These are phyloP conservation scores for Echinarachnius parma DNA, from an alignment of 53 echinoderm and acorn worm genomes.

Conservation along the genomic window DNA sequence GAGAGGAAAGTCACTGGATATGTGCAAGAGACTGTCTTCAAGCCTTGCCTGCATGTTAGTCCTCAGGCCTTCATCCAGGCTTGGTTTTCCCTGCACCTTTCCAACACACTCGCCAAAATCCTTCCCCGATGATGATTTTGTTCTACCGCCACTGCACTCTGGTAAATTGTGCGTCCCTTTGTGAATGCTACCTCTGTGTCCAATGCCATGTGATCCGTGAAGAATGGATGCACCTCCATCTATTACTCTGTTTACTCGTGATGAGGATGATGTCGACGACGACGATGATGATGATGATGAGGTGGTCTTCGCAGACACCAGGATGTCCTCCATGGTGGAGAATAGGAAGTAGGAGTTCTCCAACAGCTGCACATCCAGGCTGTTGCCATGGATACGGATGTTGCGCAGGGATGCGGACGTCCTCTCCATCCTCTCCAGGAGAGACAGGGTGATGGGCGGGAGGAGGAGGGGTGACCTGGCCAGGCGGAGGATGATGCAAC, in stretches of 20 bases:
- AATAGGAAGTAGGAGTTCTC: constrained; percentile 61
- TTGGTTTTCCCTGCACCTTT: too few species aligned
- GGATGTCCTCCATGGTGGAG: constrained; percentile 54
- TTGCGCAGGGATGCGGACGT: constrained; percentile 36
- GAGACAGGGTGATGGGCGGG: constrained; percentile 22
- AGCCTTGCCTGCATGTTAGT: constrained; percentile 39
- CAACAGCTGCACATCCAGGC: constrained; percentile 43
- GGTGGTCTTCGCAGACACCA: constrained; percentile 36
- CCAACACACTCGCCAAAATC: too few species aligned
- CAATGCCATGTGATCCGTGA: too few species aligned
- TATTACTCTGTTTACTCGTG: neutral
- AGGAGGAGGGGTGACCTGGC: constrained; percentile 28
- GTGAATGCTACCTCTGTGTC: neutral
- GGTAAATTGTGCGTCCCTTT: too few species aligned
- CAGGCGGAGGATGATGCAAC: constrained; percentile 21
- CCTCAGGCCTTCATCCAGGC: constrained; percentile 20
- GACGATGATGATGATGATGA: constrained; percentile 14
- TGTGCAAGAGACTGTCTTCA: constrained; percentile 65
- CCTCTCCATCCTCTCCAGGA: constrained; percentile 43
- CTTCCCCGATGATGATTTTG: too few species aligned
- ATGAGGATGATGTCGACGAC: neutral
- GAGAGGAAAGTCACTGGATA: constrained; percentile 70
- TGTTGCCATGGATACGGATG: constrained; percentile 14
- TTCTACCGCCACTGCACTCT: neutral
- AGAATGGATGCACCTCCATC: too few species aligned